These are phyloP conservation scores for Pyralis farinalis DNA, from an alignment of 2,888 invertebrate genomes.

Conservation along the genomic window DNA sequence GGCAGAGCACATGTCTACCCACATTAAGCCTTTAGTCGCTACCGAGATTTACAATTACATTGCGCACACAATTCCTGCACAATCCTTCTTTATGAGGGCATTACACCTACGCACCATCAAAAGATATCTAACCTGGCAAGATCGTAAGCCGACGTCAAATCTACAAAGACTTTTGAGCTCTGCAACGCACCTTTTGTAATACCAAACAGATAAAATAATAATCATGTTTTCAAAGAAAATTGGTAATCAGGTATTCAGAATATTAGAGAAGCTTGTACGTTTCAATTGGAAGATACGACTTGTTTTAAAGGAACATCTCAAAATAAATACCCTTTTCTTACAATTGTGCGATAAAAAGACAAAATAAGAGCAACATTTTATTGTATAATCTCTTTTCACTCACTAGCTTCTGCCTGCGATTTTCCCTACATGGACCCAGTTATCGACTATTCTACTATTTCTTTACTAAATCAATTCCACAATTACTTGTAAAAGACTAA, in stretches of 20 bases:
- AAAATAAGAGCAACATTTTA: too few species aligned
- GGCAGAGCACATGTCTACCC: not conserved
- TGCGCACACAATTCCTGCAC: conserved; percentile 27
- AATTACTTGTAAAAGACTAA: too few species aligned
- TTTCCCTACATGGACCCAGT: too few species aligned
- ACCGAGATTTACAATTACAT: conserved; percentile 30
- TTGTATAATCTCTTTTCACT: too few species aligned
- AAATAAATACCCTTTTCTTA: too few species aligned
- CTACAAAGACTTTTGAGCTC: not conserved
- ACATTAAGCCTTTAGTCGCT: conserved; percentile 1
- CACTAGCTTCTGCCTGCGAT: too few species aligned
- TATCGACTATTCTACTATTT: too few species aligned
- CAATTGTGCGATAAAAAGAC: too few species aligned
- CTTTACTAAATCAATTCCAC: too few species aligned
- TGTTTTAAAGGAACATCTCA: too few species aligned
- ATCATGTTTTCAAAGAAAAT: not conserved
- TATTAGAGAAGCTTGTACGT: too few species aligned
- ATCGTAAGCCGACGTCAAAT: conserved; percentile 1
- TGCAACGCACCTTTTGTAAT: not conserved
- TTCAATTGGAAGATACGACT: too few species aligned
- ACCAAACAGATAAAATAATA: not conserved
- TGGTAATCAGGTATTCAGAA: not conserved
- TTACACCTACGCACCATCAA: conserved; percentile 29
- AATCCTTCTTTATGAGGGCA: conserved; percentile 35
- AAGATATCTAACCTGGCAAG: not conserved